Percentiles rank a stretch among this genome's conserved stretches.
Conservation (phyloP, 2,797 vertebrate genomes). For the Syndactyla subalaris region DNA sequence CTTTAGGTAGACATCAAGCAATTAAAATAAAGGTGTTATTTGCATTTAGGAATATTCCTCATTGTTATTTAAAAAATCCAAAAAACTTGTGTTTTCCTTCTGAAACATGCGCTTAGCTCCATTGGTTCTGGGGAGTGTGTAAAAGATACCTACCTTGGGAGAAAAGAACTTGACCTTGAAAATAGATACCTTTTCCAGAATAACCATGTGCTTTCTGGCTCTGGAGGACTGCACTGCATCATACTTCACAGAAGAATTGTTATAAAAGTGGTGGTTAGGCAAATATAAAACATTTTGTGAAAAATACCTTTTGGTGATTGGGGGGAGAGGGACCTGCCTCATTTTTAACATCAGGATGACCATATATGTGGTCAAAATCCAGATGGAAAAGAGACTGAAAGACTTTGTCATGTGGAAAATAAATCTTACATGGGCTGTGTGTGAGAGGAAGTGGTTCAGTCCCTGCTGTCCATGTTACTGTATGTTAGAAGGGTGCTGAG, state of each 20-base stretch:
- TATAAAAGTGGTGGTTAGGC: background rate
- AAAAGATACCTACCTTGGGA: constrained; percentile 28
- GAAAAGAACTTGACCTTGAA: constrained; percentile 35
- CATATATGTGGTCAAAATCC: background rate
- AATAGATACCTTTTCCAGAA: constrained; percentile 33
- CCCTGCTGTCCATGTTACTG: background rate
- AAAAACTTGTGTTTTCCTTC: background rate
- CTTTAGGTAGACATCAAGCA: background rate
- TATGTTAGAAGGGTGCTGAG: background rate
- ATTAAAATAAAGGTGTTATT: background rate
- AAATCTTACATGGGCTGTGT: background rate
- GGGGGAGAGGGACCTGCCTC: background rate
- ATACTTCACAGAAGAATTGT: background rate
- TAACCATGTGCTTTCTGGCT: constrained; percentile 4
- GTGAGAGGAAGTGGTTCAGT: background rate
- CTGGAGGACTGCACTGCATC: constrained; percentile 2
- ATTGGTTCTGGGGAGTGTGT: background rate
- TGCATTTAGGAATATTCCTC: background rate
- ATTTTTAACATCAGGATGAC: background rate
- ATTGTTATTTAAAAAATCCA: background rate
- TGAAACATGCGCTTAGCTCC: background rate
- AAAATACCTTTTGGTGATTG: background rate
- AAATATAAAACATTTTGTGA: constrained; percentile 10
- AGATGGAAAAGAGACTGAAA: background rate
- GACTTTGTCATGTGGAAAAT: background rate